phyloP scores from a whole-genome alignment of 1,140 invertebrate genomes.

The Trachymyrmex septentrionalis region DNA sequence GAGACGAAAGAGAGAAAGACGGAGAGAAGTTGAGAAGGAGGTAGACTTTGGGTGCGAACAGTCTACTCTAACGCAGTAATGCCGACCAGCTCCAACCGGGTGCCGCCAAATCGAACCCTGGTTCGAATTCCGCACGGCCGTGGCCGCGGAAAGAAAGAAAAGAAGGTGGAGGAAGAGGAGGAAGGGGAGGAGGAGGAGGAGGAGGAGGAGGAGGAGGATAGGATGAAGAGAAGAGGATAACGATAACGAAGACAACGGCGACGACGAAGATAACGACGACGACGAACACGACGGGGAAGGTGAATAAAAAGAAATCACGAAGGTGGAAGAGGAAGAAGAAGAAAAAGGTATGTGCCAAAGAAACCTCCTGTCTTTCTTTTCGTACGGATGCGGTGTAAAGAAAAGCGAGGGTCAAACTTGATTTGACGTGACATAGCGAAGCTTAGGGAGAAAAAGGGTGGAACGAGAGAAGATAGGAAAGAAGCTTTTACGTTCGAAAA shows the following conservation, averaged over 20 bases:
- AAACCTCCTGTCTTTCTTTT: slow-evolving; percentile 72
- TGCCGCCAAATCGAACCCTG: slow-evolving; percentile 78
- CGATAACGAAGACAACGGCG: background rate
- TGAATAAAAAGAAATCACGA: slow-evolving; percentile 19
- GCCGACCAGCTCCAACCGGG: slow-evolving; percentile 81
- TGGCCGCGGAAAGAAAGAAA: slow-evolving; percentile 55
- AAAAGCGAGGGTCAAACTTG: slow-evolving; percentile 51
- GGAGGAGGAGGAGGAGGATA: too few relatives aligned
- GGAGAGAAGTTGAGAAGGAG: slow-evolving; percentile 46
- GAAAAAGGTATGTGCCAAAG: slow-evolving; percentile 66
- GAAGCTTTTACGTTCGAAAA: slow-evolving; percentile 32
- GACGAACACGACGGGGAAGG: background rate
- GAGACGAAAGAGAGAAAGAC: slow-evolving; percentile 25
- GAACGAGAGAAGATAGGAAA: slow-evolving; percentile 27
- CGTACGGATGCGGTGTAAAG: slow-evolving; percentile 49
- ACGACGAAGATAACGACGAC: slow-evolving; percentile 1
- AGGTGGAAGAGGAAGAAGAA: slow-evolving; percentile 55
- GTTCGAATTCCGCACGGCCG: slow-evolving; percentile 75
- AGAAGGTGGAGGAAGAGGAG: slow-evolving; percentile 22
- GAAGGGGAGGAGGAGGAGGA: slow-evolving; percentile 7
- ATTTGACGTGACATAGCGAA: slow-evolving; percentile 41
- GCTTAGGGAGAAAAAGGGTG: slow-evolving; percentile 23
- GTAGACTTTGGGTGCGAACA: slow-evolving; percentile 73
- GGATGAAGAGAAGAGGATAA: background rate
- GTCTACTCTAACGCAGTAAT: slow-evolving; percentile 82